Percentiles rank a stretch among this genome's conserved stretches.
Evolutionary conservation across 2,888 invertebrate genomes (phyloP).

Genomic region (Pinctada fucata): DNA sequence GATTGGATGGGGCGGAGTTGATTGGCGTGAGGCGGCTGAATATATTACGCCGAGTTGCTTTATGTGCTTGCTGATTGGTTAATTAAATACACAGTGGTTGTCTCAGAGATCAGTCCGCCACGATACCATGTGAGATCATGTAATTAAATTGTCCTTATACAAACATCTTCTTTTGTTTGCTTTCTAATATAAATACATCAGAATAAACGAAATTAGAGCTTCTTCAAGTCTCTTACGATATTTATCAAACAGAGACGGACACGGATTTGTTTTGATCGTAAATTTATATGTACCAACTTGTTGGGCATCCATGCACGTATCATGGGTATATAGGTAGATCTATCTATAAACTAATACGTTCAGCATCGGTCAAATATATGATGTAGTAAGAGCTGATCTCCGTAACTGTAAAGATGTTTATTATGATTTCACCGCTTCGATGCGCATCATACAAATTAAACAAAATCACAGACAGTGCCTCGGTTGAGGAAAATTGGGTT

Average conservation of each 20-base stretch:
- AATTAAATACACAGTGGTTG: constrained; percentile 25
- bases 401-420: neutral
- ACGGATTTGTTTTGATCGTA: neutral
- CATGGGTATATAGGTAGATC: neutral
- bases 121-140: constrained; percentile 35
- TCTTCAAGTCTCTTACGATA: constrained; percentile 3
- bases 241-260: constrained; percentile 6
- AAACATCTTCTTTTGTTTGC: constrained; percentile 41
- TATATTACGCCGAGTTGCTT: constrained; percentile 56
- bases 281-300: neutral
- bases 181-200: constrained; percentile 28
- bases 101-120: constrained; percentile 20
- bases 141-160: constrained; percentile 41
- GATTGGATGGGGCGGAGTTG: constrained; percentile 63
- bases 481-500: neutral
- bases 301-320: neutral
- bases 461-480: neutral
- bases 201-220: constrained; percentile 33
- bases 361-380: too few relatives aligned
- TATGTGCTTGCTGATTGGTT: constrained; percentile 45
- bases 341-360: neutral
- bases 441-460: constrained; percentile 13
- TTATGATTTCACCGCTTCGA: constrained; percentile 23
- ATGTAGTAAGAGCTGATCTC: too few relatives aligned
- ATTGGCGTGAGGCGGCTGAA: constrained; percentile 68